phyloP scores from a whole-genome alignment of 1,140 invertebrate genomes.

The Drosophila parabipectinata region DNA sequence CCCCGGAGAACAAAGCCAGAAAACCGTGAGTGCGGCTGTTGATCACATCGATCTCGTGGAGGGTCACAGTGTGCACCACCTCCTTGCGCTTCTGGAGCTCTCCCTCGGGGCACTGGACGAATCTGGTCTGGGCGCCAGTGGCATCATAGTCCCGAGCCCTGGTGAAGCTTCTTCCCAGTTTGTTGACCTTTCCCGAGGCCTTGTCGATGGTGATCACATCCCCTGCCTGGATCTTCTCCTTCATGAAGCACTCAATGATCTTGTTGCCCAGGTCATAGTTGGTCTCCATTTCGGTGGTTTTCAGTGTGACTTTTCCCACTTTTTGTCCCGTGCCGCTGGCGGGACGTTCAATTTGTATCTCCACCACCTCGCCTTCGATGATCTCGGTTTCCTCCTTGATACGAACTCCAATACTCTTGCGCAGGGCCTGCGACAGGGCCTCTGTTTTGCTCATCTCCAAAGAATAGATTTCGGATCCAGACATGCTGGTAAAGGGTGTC shows the following conservation, averaged over 20 bases:
- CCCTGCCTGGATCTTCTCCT: constrained; percentile 98
- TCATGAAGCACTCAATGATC: constrained; percentile 98
- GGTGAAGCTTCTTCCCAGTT: constrained; percentile 97
- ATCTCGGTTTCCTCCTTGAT: constrained; percentile 99
- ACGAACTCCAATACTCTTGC: constrained; percentile 98
- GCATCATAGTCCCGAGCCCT: constrained; percentile 99
- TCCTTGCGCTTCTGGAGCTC: constrained; percentile 99
- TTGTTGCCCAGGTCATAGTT: constrained; percentile 99
- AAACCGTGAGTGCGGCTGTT: constrained; percentile 99
- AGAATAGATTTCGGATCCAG: constrained; percentile 98
- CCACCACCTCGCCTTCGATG: constrained; percentile 99
- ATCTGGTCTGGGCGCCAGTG: constrained; percentile 95
- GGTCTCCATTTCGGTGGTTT: constrained; percentile 99
- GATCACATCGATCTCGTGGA: constrained; percentile 99
- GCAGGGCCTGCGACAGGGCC: constrained; percentile 97
- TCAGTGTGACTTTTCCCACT: constrained; percentile 96
- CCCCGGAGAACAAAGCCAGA: constrained; percentile 97
- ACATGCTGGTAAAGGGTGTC: constrained; percentile 98
- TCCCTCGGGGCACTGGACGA: constrained; percentile 99
- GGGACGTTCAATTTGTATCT: constrained; percentile 97
- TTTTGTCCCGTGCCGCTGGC: constrained; percentile 95
- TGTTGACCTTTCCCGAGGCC: constrained; percentile 98
- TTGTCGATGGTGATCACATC: constrained; percentile 99
- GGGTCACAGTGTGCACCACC: constrained; percentile 98
- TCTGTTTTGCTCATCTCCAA: constrained; percentile 99